These are phyloP conservation scores for Nasua narica DNA, from an alignment of 2,797 vertebrate genomes.

Conservation along the genomic window DNA sequence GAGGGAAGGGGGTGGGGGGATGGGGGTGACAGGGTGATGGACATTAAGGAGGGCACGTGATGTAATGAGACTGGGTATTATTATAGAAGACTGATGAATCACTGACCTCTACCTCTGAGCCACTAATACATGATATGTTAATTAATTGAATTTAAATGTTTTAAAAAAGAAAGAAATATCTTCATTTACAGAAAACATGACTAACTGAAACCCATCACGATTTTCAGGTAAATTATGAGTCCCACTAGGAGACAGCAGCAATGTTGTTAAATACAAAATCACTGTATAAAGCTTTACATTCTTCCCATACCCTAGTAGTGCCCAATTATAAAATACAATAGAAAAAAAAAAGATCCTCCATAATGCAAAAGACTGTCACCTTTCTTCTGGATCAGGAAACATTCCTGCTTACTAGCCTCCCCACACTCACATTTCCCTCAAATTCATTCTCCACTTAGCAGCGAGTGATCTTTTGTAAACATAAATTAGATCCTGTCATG, in stretches of 20 bases:
- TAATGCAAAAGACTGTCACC: background rate
- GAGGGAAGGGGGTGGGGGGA: too few species aligned
- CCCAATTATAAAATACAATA: background rate
- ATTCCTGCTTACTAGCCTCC: background rate
- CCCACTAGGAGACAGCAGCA: background rate
- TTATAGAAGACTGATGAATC: background rate
- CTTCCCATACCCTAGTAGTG: background rate
- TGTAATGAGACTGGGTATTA: too few species aligned
- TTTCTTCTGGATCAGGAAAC: background rate
- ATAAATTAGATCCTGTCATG: conserved; percentile 37
- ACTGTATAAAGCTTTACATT: background rate
- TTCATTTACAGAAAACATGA: conserved; percentile 32
- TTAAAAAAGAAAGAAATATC: background rate
- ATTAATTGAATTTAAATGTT: background rate
- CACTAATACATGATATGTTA: background rate
- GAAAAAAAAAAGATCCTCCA: background rate
- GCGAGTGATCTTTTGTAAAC: conserved; percentile 36
- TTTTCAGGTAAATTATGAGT: conserved; percentile 30
- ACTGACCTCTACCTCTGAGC: background rate
- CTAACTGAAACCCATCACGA: background rate
- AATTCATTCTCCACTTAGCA: conserved; percentile 43
- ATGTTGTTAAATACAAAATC: conserved; percentile 19
- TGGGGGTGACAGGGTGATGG: too few species aligned
- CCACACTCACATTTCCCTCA: background rate
- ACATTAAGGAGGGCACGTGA: too few species aligned